Base-by-base conservation (phyloP, 2,113 vertebrate genomes). In the Thunnus thynnus region DNA sequence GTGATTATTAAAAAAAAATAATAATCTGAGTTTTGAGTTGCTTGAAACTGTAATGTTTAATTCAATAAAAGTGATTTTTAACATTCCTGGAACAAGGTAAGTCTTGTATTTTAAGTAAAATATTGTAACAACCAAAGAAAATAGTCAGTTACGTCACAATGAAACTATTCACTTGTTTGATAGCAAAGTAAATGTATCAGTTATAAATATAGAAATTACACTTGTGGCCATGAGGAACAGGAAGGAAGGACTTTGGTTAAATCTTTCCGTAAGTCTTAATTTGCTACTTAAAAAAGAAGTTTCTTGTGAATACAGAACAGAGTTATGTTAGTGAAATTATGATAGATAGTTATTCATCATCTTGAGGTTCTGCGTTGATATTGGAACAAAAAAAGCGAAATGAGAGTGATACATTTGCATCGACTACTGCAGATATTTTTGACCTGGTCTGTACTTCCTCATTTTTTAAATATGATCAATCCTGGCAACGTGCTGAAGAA, bases 21-120 rank as follows among this genome's bases (percentile, higher is more conserved):
- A 30, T 3, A 71, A 14, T 20, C 13, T 60, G 65, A 61, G 64
- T 71, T 91, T 72, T 76, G 70, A 80, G 72, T 78, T 80, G 65
- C 91, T 94, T 85, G 47, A 88, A 88, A 80, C 41, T 72, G 41
- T 74, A 56, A 69, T 22, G n/a, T 92, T 90, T 86, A 63, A 83
- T 91, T 94, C 90, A 95, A 94, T 92, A 93, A 95, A 94, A 89
- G 69, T 89, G 91, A 91, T 93, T 90, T 91, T 72, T 82, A 73
- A 84, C 65, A 72, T 57, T 94, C 66, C 88, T 93, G 41, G 41
- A 72, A 41, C 16, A 72, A 64, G 41, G 36, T 56, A 25, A 62
- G 20, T 73, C 22, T 65, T 55, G n/a, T 22, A 1, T 46, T 73
- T 72, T 41, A 4, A 17, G 32, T 52, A 1, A 58, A 30, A 12